These are phyloP conservation scores for Siphlonurus alternatus DNA, from an alignment of 2,888 invertebrate genomes.

Conservation along the genomic window DNA sequence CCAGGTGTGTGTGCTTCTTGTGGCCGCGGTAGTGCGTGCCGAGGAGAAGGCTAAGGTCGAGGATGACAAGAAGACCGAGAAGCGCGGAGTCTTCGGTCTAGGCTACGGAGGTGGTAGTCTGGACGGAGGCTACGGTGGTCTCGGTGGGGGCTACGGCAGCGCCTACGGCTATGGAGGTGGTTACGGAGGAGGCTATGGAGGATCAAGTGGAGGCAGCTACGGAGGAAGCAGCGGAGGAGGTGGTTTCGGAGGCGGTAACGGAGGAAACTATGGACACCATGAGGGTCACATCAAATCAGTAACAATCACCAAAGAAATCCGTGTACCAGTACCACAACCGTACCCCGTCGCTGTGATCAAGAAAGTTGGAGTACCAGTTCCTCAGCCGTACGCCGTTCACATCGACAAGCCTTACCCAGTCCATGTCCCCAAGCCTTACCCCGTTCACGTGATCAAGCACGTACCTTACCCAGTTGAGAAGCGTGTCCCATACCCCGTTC, in stretches of 20 bases:
- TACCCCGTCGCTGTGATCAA: slow-evolving; percentile 9
- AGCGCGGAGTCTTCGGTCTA: slow-evolving; percentile 12
- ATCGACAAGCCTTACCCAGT: slow-evolving; percentile 37
- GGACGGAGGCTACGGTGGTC: background rate
- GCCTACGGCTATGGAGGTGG: background rate
- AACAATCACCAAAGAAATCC: slow-evolving; percentile 8
- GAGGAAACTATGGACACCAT: background rate
- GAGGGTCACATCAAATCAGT: slow-evolving; percentile 7
- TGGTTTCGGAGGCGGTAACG: background rate
- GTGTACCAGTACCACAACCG: slow-evolving; percentile 5
- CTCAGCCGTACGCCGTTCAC: slow-evolving; percentile 40
- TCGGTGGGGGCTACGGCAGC: background rate
- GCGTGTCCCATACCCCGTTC: slow-evolving; percentile 36
- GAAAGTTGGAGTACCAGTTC: slow-evolving; percentile 11
- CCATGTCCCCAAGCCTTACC: slow-evolving; percentile 32
- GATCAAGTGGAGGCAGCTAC: background rate
- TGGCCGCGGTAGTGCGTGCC: background rate
- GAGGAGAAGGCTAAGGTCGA: slow-evolving; percentile 11
- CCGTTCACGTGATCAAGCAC: slow-evolving; percentile 26
- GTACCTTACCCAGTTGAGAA: slow-evolving; percentile 44
- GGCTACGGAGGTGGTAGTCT: slow-evolving; percentile 4
- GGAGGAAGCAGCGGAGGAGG: background rate
- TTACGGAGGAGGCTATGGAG: background rate
- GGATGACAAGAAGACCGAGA: slow-evolving; percentile 13
- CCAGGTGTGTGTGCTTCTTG: slow-evolving; percentile 5